Base-by-base conservation (phyloP, 2,888 invertebrate genomes). In the Diaperis boleti region DNA sequence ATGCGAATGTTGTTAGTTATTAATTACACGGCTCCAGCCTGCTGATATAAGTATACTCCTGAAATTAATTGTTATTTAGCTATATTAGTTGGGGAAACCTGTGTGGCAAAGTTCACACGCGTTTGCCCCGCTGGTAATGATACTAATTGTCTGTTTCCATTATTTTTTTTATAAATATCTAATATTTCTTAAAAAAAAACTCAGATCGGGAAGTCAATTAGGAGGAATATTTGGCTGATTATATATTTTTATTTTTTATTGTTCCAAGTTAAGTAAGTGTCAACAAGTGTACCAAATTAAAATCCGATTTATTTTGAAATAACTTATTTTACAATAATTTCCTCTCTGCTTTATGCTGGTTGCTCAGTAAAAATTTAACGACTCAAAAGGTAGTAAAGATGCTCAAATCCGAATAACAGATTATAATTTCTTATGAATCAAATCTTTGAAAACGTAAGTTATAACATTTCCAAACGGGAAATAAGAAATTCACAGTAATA, bases 401-500 rank as follows among this genome's bases (percentile, higher is more conserved):
- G 37, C 15, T 44, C 31, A 7, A 29, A 37, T n/a, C 14, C 10
- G 6, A 55, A 55, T 17, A 55, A 55, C 49, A 59, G 49, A 59
- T 49, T 59, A 49, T 41, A 13, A 39, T 41, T 14, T 20, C 49
- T 17, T 31, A 59, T 59, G 49, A 49, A 59, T 59, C 59, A 49
- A 59, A 59, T 49, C 47, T 29, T 49, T 47, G 18, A 33, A 37
- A 56, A 13, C n/a, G n/a, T n/a, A n/a, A n/a, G n/a, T n/a, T 20
- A 18, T 20, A 31, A 44, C 41, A 14, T 44, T 29, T 56, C 55
- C 44, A 37, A 56, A 47, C 31, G 47, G 62, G 47, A 62, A 47
- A 62, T 62, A 62, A 47, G 56, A 47, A 62, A 62, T 44, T 47
- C 41, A 39, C 44, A 47, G 55, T 62, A 62, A 62, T 55, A 56